Evolutionary conservation across 2,113 vertebrate species (phyloP), one percentile per base, ranked within the genome.

Genomic region (Chelonoidis abingdonii): DNA sequence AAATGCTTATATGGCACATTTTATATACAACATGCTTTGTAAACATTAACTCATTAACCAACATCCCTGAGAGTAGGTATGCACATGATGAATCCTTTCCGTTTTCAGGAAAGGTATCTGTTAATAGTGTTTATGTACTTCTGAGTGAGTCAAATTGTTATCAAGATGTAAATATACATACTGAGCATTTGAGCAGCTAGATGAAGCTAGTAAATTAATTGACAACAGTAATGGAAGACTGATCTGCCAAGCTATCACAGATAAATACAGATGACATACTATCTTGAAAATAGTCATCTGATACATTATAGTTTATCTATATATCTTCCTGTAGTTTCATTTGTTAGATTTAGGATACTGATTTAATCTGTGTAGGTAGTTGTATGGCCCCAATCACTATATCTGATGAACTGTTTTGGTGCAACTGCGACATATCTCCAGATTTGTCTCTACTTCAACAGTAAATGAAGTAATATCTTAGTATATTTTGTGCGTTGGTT

Each of bases 401-500:
- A 1, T 41, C 31, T 3, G 54, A 25, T 13, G 19, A 69, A 69
- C 0, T 65, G 44, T 76, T 3, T 1, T 65, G 0, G 50, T 0
- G 47, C 35, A 1, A 0, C 44, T 16, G 81, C 38, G 2, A 0
- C 8, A 0, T 3, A 0, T n/a, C 0, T 0, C 29, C 3, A 1
- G 19, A 2, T 4, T 56, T 38, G 84, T 1, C 56, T 3, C 59
- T 17, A 80, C 72, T n/a, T 25, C 79, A 1, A 11, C 1, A 3
- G 21, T 1, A 7, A 59, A 24, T 9, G 16, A 47, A 89, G 16
- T 59, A 5, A 31, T 6, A 5, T 24, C 54, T 3, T 21, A 9
- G 53, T 6, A 2, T 6, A 53, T 4, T 78, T 8, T 9, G 81
- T 14, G 1, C 25, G 11, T 41, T 1, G 1, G 57, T 14, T 1